Evolutionary conservation across 2,113 vertebrate genomes (phyloP).

Genomic region (Felis chaus): DNA sequence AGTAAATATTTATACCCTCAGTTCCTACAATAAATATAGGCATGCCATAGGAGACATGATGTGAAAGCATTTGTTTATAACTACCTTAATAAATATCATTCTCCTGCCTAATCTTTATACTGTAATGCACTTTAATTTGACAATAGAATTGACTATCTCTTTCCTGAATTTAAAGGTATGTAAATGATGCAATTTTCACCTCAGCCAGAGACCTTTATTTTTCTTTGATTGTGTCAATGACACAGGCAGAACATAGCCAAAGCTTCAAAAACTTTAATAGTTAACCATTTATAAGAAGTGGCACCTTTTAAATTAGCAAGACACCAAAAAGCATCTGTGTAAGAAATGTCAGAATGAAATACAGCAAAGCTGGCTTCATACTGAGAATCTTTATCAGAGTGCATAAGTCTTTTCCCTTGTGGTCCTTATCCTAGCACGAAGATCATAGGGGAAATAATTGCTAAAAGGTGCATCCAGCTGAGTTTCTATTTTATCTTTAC

Average conservation of each 20-base stretch:
- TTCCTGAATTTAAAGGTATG: conserved; percentile 20
- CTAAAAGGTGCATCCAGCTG: conserved; percentile 22
- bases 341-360: conserved; percentile 54
- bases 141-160: conserved; percentile 12
- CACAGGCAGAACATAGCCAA: conserved; percentile 3
- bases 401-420: conserved; percentile 19
- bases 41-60: background rate
- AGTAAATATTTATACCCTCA: background rate
- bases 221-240: conserved; percentile 17
- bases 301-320: conserved; percentile 57
- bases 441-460: conserved; percentile 65
- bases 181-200: conserved; percentile 66
- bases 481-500: conserved; percentile 37
- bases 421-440: conserved; percentile 1
- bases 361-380: background rate
- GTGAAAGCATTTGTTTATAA: conserved; percentile 54
- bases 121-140: background rate
- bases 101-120: conserved; percentile 8
- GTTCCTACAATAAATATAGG: background rate
- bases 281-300: conserved; percentile 41
- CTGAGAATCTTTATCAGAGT: conserved; percentile 21
- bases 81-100: conserved; percentile 37
- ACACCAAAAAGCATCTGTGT: background rate
- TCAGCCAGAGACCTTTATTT: conserved; percentile 4
- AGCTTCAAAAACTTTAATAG: conserved; percentile 1